phyloP scores from a whole-genome alignment of 2,888 invertebrate species.

The Dusona sp. region DNA sequence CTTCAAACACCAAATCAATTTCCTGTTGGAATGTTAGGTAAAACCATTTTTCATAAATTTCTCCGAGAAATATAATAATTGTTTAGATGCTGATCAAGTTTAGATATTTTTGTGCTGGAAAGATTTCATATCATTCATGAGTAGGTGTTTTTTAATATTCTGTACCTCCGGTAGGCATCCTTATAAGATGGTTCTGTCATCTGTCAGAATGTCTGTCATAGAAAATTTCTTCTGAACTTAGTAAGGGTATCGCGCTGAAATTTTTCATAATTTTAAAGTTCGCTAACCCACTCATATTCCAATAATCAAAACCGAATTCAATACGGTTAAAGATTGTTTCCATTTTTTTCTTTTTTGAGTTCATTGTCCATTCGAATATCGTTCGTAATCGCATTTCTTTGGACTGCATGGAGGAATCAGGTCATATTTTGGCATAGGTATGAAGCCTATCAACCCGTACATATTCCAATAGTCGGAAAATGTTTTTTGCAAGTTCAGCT shows the following conservation, averaged over 20 bases:
- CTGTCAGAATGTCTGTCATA: neutral
- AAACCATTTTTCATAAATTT: neutral
- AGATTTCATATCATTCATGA: too few relatives aligned
- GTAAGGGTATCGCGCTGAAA: too few relatives aligned
- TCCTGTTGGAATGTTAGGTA: conserved; percentile 96
- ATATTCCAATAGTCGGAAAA: neutral
- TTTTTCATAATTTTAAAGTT: too few relatives aligned
- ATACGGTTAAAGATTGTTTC: neutral
- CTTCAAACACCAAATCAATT: conserved; percentile 91
- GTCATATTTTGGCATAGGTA: too few relatives aligned
- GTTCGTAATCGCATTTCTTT: neutral
- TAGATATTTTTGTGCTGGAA: neutral
- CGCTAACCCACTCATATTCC: too few relatives aligned
- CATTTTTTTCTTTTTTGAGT: neutral
- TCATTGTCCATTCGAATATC: neutral
- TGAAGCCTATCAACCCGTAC: too few relatives aligned
- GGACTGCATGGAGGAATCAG: neutral
- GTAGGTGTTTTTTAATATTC: neutral
- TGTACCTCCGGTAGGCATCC: neutral
- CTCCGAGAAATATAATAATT: neutral
- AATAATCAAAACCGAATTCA: neutral
- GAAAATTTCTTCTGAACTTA: too few relatives aligned
- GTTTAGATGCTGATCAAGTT: neutral
- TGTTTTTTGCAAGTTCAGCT: neutral
- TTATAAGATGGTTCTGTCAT: neutral